Percentiles rank a stretch among this genome's conserved stretches.
phyloP scores from a whole-genome alignment of 1,140 invertebrate species.

The Philopotamus ludificatus region DNA sequence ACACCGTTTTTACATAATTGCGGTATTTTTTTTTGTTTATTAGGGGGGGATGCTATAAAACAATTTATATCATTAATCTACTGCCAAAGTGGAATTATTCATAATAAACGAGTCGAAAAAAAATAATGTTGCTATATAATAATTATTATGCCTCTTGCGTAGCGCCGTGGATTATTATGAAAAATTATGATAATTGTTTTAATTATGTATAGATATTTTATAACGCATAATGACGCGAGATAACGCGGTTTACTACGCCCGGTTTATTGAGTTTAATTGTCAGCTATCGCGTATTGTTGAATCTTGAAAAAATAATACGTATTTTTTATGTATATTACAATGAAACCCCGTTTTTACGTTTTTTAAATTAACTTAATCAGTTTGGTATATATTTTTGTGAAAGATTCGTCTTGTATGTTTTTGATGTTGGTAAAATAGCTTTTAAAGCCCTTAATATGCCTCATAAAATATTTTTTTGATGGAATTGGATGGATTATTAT shows the following conservation, averaged over 20 bases:
- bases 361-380: too few species aligned
- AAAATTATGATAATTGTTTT: slow-evolving; percentile 42
- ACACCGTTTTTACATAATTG: slow-evolving; percentile 25
- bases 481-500: too few species aligned
- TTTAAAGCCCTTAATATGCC: too few species aligned
- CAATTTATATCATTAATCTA: slow-evolving; percentile 28
- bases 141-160: not conserved
- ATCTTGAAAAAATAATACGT: too few species aligned
- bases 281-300: not conserved
- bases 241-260: slow-evolving; percentile 36
- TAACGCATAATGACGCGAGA: slow-evolving; percentile 39
- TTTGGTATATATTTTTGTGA: too few species aligned
- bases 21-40: too few species aligned
- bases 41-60: slow-evolving; percentile 20
- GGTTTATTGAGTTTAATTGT: slow-evolving; percentile 39
- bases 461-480: too few species aligned
- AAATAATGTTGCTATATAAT: slow-evolving; percentile 7
- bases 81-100: slow-evolving; percentile 24
- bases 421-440: too few species aligned
- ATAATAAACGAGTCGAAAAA: slow-evolving; percentile 12
- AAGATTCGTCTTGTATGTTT: too few species aligned
- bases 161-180: slow-evolving; percentile 1
- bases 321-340: too few species aligned
- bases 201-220: slow-evolving; percentile 42
- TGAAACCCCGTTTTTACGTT: too few species aligned